Conservation (phyloP, 2,797 vertebrate genomes). For the Knipowitschia caucasica region DNA sequence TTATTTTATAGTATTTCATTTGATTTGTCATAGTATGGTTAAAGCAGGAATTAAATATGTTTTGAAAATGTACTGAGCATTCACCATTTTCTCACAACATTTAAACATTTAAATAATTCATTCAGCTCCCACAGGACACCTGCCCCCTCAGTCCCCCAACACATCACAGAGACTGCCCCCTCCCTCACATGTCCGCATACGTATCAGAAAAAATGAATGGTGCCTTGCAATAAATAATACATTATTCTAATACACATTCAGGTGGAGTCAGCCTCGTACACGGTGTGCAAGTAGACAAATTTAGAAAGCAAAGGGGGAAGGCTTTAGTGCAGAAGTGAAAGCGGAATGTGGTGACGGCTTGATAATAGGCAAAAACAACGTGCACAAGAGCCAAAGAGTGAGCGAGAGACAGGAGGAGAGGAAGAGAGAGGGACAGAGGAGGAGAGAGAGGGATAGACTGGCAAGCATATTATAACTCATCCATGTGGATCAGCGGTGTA, state of each 20-base stretch:
- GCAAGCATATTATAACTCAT: conserved; percentile 84
- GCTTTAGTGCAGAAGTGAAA: conserved; percentile 66
- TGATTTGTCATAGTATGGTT: too few relatives aligned
- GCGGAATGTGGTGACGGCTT: conserved; percentile 77
- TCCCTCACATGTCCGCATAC: conserved; percentile 61
- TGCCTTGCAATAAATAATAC: conserved; percentile 80
- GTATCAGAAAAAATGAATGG: conserved; percentile 60
- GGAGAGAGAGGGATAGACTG: conserved; percentile 72
- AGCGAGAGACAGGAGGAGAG: conserved; percentile 51
- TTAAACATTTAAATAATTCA: conserved; percentile 52
- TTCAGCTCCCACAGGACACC: conserved; percentile 71
- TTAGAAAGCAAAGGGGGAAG: conserved; percentile 54
- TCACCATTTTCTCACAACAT: not conserved
- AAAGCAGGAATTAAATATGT: not conserved
- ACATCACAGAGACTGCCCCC: conserved; percentile 52
- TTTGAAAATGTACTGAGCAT: not conserved
- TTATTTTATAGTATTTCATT: too few relatives aligned
- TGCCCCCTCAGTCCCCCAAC: conserved; percentile 40
- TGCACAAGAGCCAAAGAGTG: conserved; percentile 68
- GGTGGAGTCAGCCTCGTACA: conserved; percentile 61
- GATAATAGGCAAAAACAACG: conserved; percentile 82
- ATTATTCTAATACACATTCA: conserved; percentile 79
- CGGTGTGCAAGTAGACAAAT: conserved; percentile 49
- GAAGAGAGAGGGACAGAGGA: conserved; percentile 49
- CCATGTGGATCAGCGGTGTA: conserved; percentile 78